Conservation (phyloP, 2,797 vertebrate genomes). For the Mus spretus region DNA sequence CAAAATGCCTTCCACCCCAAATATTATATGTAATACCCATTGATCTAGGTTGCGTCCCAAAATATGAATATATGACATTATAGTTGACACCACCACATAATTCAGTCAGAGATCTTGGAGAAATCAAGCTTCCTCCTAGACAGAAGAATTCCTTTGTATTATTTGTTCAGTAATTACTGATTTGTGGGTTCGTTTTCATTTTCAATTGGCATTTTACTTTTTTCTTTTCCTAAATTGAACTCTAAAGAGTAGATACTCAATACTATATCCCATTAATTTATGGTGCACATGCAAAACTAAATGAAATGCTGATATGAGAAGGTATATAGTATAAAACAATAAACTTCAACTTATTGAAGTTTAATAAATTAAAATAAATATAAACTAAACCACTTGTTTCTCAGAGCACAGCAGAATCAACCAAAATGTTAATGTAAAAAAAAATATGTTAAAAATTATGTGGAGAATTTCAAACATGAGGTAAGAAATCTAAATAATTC, state of each 20-base stretch:
- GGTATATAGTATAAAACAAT: background rate
- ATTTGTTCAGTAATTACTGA: background rate
- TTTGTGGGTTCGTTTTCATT: background rate
- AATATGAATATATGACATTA: background rate
- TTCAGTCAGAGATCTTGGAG: background rate
- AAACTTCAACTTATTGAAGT: constrained; percentile 3
- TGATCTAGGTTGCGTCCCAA: background rate
- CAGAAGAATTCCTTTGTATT: background rate
- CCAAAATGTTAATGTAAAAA: background rate
- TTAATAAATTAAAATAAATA: background rate
- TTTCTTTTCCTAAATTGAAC: background rate
- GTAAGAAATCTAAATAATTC: background rate
- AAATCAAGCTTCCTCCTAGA: background rate
- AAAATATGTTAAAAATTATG: background rate
- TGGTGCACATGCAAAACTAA: background rate
- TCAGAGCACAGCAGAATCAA: background rate
- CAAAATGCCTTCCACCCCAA: background rate
- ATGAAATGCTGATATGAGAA: background rate
- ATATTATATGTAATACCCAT: no score
- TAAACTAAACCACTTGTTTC: background rate
- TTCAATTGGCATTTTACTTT: background rate
- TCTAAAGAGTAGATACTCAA: background rate
- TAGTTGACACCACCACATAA: background rate
- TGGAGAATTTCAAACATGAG: background rate
- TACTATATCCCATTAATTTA: background rate